Conservation (phyloP, 2,113 vertebrate genomes). For the Eulacestoma nigropectus region DNA sequence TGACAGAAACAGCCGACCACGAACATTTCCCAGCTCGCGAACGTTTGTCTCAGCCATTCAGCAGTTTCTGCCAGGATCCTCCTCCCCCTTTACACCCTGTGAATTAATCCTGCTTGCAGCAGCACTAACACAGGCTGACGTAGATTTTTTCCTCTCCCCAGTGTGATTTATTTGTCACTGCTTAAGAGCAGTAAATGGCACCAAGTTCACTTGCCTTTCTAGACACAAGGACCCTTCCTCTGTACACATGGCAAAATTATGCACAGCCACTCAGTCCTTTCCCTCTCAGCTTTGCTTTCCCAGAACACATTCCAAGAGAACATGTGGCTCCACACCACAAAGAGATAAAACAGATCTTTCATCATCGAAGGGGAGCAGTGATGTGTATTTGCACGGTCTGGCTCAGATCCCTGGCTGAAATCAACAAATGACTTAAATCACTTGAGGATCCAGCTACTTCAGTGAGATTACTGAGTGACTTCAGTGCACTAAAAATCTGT, state of each 20-base stretch:
- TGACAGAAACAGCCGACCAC: neutral
- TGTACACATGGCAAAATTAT: neutral
- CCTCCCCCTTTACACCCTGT: constrained; percentile 5
- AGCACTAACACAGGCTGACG: constrained; percentile 10
- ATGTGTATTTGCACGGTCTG: neutral
- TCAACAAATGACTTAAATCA: neutral
- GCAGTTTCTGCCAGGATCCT: constrained; percentile 40
- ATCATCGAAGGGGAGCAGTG: neutral
- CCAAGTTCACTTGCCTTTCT: neutral
- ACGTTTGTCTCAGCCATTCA: constrained; percentile 43
- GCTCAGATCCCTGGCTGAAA: constrained; percentile 7
- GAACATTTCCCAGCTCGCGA: constrained; percentile 1
- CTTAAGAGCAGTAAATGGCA: neutral
- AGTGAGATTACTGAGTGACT: neutral
- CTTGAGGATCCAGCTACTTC: neutral
- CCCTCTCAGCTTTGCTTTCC: neutral
- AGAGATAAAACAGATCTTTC: constrained; percentile 21
- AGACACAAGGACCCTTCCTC: neutral
- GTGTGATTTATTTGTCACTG: neutral
- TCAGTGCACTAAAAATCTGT: neutral
- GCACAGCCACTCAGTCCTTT: neutral
- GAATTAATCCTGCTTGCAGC: constrained; percentile 59
- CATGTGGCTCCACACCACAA: neutral
- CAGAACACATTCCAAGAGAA: neutral
- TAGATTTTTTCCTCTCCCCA: neutral